Percentiles rank a stretch among this genome's conserved stretches.
Evolutionary conservation across 1,140 invertebrate genomes (phyloP).

Genomic region (Drosophila lowei): DNA sequence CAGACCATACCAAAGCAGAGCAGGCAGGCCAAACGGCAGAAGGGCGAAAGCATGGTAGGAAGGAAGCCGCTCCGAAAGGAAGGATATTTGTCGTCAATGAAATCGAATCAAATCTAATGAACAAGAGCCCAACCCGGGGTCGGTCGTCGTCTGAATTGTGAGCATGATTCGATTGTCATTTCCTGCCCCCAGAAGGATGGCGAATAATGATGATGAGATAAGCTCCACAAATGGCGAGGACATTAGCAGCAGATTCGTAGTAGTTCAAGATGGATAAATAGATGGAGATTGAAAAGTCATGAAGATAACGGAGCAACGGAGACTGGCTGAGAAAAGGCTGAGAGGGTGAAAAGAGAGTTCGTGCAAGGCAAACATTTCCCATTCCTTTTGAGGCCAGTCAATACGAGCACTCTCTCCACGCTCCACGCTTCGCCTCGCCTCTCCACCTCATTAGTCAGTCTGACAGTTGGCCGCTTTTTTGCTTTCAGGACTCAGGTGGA

Average conservation of each 20-base stretch:
- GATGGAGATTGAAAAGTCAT: constrained; percentile 26
- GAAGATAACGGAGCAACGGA: background rate
- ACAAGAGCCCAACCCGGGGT: constrained; percentile 21
- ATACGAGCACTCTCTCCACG: background rate
- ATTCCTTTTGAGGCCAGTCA: constrained; percentile 28
- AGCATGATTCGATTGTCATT: constrained; percentile 35
- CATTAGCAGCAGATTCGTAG: background rate
- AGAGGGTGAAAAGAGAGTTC: background rate
- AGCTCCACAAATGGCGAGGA: constrained; percentile 15
- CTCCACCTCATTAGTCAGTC: background rate
- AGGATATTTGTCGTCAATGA: constrained; percentile 37
- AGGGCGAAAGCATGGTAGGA: background rate
- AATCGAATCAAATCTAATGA: constrained; percentile 52
- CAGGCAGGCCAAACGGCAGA: background rate
- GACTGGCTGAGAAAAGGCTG: too few relatives aligned
- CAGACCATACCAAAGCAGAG: background rate
- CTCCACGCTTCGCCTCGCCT: background rate
- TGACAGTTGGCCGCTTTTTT: background rate
- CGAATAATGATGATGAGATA: constrained; percentile 10
- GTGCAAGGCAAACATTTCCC: background rate
- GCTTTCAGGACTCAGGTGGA: constrained; percentile 14
- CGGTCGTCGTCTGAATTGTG: constrained; percentile 31
- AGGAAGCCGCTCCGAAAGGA: constrained; percentile 30
- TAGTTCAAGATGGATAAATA: background rate
- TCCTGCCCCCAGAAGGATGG: constrained; percentile 7